phyloP scores from a whole-genome alignment of 2,797 vertebrate species.

The Brachyalestes nurse region DNA sequence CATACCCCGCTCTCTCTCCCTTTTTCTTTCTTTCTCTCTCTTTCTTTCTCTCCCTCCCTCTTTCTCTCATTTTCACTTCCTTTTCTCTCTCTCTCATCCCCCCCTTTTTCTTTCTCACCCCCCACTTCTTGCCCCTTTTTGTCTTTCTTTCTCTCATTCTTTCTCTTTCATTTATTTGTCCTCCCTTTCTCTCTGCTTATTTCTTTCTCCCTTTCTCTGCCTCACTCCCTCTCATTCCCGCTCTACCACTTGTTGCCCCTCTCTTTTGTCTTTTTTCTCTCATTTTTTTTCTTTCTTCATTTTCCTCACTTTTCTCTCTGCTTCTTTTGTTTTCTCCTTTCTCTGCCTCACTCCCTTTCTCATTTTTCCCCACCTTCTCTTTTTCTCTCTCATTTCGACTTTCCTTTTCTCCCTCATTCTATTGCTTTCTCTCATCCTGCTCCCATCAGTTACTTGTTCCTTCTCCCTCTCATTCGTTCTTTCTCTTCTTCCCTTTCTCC shows the following conservation, averaged over 20 bases:
- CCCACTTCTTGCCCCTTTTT: background rate
- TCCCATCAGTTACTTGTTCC: constrained; percentile 36
- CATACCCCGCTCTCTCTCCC: constrained; percentile 34
- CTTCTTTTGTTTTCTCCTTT: background rate
- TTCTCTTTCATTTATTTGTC: constrained; percentile 23
- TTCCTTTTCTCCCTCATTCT: constrained; percentile 1
- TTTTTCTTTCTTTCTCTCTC: constrained; percentile 12
- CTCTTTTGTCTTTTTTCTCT: background rate
- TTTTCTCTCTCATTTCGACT: constrained; percentile 15
- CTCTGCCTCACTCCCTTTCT: background rate
- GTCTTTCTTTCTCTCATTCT: background rate
- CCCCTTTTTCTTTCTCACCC: too few species aligned
- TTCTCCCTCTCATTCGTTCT: constrained; percentile 27
- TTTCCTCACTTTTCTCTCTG: background rate
- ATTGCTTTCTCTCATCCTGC: background rate
- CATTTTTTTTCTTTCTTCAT: background rate
- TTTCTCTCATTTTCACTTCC: background rate
- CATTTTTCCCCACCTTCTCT: background rate
- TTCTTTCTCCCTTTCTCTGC: constrained; percentile 25
- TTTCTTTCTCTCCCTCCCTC: background rate
- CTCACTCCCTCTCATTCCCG: constrained; percentile 36
- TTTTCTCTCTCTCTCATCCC: constrained; percentile 10
- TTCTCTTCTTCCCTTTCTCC: constrained; percentile 17
- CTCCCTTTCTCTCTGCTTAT: constrained; percentile 36
- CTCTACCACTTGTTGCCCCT: background rate